Evolutionary conservation across 2,797 vertebrate genomes (phyloP), one percentile per base, ranked within the genome.

Genomic region (Esox lucius): DNA sequence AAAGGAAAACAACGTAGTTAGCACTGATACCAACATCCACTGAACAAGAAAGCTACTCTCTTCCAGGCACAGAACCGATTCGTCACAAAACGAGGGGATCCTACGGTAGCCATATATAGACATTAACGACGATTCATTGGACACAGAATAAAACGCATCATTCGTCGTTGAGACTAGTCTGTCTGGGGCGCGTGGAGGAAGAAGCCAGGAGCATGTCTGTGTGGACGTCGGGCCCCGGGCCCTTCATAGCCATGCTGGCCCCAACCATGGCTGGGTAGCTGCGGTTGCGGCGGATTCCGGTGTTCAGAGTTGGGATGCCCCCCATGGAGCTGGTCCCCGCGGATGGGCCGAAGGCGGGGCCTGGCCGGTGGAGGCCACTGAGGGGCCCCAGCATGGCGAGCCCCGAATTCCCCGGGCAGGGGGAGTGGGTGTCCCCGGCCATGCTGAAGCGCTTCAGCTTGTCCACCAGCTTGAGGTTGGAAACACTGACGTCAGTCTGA

Each of bases 211-310:
- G 90, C 77, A 97, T 94, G 77, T 96, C 95, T 1, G 96, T 61
- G 56, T 22, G 92, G 71, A 90, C 91, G 77, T 95, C 90, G 15
- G 96, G 92, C 0, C 92, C 92, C 0, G 96, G 96, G 76, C 95
- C 96, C 83, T 97, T 98, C 97, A 98, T 98, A 59, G 96, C 96
- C 97, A 99, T 97, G 84, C 98, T 98, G 83, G 97, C 97, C 42
- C 98, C 98, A 77, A 99, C 96, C 96, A 98, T 95, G 71, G 95
- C 95, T 13, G 98, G 98, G 81, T 97, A 98, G 91, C 97, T 99
- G 46, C 95, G 94, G 59, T 99, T 99, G 87, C 97, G 92, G 22
- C 97, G 94, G 80, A 99, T 95, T 76, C 97, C 96, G 1, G 92
- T 88, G 66, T 93, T 96, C 79, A 97, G 87, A 75, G 83, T 85